Conservation (phyloP, 2,113 vertebrate genomes). For the Phainopepla nitens region DNA sequence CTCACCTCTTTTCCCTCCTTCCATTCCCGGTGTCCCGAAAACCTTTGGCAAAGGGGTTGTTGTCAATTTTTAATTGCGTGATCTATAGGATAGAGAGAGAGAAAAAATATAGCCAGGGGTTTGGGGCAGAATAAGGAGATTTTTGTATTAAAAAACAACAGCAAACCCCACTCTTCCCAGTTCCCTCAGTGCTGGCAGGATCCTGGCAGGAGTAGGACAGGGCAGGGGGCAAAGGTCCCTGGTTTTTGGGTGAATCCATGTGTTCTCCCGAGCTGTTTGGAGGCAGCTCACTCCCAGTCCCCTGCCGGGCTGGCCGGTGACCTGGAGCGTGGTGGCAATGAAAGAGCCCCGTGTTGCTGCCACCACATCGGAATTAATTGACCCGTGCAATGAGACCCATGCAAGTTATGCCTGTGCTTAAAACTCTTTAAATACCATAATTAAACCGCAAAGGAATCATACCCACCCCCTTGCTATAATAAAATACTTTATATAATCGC, state of each 20-base stretch:
- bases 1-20: constrained; percentile 94
- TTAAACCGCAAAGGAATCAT: constrained; percentile 62
- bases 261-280: neutral
- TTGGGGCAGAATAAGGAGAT: neutral
- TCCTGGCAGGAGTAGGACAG: neutral
- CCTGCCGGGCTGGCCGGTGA: neutral
- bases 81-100: constrained; percentile 76
- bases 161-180: neutral
- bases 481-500: constrained; percentile 65
- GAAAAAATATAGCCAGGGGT: neutral
- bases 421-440: constrained; percentile 53
- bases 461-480: constrained; percentile 53
- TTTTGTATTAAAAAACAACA: neutral
- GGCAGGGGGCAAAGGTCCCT: neutral
- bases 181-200: neutral
- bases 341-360: constrained; percentile 10
- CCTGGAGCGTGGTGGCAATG: neutral
- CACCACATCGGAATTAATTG: constrained; percentile 16
- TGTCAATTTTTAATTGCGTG: constrained; percentile 98
- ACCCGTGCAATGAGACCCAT: constrained; percentile 11
- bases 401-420: constrained; percentile 50
- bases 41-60: constrained; percentile 98
- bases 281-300: accelerated
- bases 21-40: constrained; percentile 99
- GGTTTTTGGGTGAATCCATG: neutral